These are phyloP conservation scores for Pachyuromys duprasi DNA, from an alignment of 2,797 vertebrate species.

Conservation along the genomic window DNA sequence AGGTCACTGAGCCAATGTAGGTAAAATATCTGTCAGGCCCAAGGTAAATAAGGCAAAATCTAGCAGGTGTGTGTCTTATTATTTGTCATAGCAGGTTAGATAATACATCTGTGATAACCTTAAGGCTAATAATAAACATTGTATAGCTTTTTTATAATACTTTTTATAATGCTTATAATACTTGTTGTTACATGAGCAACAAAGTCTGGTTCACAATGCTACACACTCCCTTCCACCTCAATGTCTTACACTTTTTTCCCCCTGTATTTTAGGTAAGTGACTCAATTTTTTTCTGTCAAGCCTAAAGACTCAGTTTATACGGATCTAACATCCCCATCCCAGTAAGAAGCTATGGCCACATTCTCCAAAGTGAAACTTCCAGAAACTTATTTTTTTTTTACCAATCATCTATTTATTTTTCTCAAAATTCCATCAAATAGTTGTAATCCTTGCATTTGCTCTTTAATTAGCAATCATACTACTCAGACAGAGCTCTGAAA, in stretches of 20 bases:
- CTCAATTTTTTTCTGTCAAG: not conserved
- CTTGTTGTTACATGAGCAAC: too few species aligned
- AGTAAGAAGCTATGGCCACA: not conserved
- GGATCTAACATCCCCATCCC: not conserved
- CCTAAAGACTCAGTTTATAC: not conserved
- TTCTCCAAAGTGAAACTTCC: not conserved
- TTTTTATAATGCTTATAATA: too few species aligned
- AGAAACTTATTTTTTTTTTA: not conserved
- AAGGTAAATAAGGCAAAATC: too few species aligned
- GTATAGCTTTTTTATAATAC: too few species aligned
- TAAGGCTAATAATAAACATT: too few species aligned
- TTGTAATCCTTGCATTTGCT: not conserved
- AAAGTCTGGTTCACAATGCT: not conserved
- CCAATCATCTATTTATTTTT: not conserved
- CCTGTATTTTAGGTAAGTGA: not conserved
- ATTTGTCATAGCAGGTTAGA: too few species aligned
- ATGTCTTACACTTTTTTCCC: not conserved
- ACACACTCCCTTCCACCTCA: not conserved
- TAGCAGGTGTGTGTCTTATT: too few species aligned
- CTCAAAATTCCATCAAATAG: not conserved
- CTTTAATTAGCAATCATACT: not conserved
- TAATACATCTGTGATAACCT: too few species aligned
- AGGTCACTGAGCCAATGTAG: too few species aligned
- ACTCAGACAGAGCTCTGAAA: not conserved
- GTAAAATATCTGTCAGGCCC: too few species aligned